Percentiles rank a stretch among this genome's conserved stretches.
Evolutionary conservation across 35 echinoderm and acorn worm genomes (phyloP).

Genomic region (Patiria miniata): DNA sequence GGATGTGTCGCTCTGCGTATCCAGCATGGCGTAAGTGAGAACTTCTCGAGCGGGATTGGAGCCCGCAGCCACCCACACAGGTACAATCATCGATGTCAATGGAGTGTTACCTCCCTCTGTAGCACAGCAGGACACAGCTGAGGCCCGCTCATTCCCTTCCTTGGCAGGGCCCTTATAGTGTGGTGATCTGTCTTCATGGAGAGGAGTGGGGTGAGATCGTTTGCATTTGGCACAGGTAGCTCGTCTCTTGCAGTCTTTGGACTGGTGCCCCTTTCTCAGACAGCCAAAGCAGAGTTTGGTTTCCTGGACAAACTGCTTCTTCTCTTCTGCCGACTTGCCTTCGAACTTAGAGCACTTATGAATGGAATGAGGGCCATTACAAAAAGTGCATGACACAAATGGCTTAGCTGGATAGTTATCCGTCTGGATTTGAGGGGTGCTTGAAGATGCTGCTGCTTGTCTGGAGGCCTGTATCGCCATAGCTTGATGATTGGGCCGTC

Average conservation of each 20-base stretch:
- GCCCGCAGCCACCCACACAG: conserved; percentile 29
- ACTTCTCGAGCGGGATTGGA: conserved; percentile 23
- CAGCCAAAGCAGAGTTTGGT: conserved; percentile 67
- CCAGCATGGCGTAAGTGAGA: conserved; percentile 60
- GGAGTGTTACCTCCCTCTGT: conserved; percentile 5
- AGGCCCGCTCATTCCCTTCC: neutral
- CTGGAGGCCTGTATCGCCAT: conserved; percentile 3
- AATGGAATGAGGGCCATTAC: conserved; percentile 46
- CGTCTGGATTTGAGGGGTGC: neutral
- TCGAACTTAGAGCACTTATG: conserved; percentile 51
- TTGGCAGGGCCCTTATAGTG: neutral
- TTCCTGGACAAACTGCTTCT: conserved; percentile 58
- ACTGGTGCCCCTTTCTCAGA: conserved; percentile 58
- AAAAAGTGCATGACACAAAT: conserved; percentile 34
- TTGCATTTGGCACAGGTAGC: conserved; percentile 60
- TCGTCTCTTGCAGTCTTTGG: conserved; percentile 54
- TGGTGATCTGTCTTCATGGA: conserved; percentile 54
- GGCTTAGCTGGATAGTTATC: conserved; percentile 11
- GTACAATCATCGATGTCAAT: conserved; percentile 57
- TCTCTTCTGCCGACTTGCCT: conserved; percentile 30
- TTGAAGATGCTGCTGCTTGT: neutral
- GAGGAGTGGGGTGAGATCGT: conserved; percentile 48
- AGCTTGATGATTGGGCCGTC: neutral
- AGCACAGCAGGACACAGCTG: conserved; percentile 12
- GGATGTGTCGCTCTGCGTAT: conserved; percentile 70